phyloP scores from a whole-genome alignment of 2,888 invertebrate genomes.

The Lepidonotus clava region DNA sequence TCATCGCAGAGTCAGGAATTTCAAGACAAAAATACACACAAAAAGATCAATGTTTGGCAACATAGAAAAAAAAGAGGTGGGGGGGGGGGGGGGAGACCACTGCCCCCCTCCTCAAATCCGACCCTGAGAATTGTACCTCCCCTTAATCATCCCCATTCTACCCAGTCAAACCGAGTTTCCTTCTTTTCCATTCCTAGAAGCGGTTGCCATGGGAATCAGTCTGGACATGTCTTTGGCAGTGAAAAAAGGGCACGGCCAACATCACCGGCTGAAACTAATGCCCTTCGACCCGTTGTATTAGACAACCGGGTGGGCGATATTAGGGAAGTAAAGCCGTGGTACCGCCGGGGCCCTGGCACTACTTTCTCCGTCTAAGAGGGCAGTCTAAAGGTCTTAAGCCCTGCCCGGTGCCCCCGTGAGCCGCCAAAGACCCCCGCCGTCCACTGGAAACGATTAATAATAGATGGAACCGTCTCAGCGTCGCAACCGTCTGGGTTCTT shows the following conservation, averaged over 20 bases:
- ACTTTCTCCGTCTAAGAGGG: neutral
- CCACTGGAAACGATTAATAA: neutral
- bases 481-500: neutral
- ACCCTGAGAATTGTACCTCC: too few relatives aligned
- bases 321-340: neutral
- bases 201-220: neutral
- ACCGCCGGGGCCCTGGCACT: neutral
- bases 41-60: too few relatives aligned
- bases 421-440: neutral
- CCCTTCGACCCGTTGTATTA: neutral
- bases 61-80: too few relatives aligned
- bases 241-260: neutral
- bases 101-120: too few relatives aligned
- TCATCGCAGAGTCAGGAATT: too few relatives aligned
- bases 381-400: neutral
- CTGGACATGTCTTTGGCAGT: neutral
- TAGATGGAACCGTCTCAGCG: neutral
- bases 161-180: too few relatives aligned
- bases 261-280: neutral
- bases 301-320: neutral
- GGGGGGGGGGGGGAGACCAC: too few relatives aligned
- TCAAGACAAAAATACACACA: too few relatives aligned
- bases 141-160: too few relatives aligned
- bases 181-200: too few relatives aligned
- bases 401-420: neutral